A percentile compares a stretch with the other conserved stretches of the same genome.
These are phyloP conservation scores for Erebia epiphron DNA, from an alignment of 2,888 invertebrate genomes.

Conservation along the genomic window DNA sequence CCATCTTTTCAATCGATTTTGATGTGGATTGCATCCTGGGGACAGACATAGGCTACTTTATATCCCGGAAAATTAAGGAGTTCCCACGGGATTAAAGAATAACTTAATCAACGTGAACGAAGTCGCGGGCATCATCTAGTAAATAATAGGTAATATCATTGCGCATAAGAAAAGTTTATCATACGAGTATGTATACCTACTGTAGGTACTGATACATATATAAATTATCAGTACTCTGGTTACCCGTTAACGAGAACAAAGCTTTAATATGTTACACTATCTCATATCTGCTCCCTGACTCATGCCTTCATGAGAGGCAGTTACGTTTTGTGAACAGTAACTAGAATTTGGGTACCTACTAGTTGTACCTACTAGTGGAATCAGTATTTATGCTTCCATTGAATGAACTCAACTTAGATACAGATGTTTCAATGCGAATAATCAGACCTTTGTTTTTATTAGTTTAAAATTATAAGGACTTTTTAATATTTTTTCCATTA, in stretches of 20 bases:
- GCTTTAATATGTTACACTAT: constrained; percentile 56
- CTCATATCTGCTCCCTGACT: constrained; percentile 43
- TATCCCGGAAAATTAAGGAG: no score
- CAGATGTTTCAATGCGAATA: neutral
- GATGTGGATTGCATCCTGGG: neutral
- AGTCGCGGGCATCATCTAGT: no score
- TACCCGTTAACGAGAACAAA: constrained; percentile 52
- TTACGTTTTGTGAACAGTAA: neutral
- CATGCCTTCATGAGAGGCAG: constrained; percentile 16
- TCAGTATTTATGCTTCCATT: neutral
- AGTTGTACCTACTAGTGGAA: neutral
- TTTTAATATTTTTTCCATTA: no score
- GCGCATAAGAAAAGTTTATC: constrained; percentile 38
- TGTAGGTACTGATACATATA: constrained; percentile 39
- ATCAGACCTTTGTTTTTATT: no score
- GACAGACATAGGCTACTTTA: neutral
- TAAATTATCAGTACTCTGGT: constrained; percentile 56
- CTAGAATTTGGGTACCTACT: neutral
- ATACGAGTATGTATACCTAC: constrained; percentile 43
- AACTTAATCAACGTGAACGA: no score
- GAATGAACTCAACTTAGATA: neutral
- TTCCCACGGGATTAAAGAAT: no score
- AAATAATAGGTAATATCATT: neutral
- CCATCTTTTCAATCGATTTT: no score
- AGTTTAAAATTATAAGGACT: no score